Conservation (phyloP, 2,888 invertebrate species). For the Lobophora halterata region DNA sequence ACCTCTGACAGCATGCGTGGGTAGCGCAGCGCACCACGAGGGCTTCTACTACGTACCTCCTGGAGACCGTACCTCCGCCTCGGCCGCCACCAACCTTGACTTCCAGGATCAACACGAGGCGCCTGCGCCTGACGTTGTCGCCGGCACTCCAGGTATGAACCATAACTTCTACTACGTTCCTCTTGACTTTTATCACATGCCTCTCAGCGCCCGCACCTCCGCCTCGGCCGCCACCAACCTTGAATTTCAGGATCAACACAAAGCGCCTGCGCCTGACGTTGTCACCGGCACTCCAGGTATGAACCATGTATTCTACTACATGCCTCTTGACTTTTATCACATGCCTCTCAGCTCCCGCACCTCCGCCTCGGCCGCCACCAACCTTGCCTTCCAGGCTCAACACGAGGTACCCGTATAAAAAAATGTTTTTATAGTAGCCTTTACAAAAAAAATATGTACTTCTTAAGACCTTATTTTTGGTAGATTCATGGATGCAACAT, state of each 20-base stretch:
- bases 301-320: conserved; percentile 73
- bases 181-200: no score
- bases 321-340: no score
- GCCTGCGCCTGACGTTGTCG: conserved; percentile 89
- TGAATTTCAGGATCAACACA: conserved; percentile 78
- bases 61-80: conserved; percentile 81
- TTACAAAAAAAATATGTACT: no score
- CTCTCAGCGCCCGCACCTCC: conserved; percentile 82
- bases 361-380: conserved; percentile 81
- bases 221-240: conserved; percentile 82
- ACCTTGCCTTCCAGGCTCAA: conserved; percentile 81
- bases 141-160: conserved; percentile 84
- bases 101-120: conserved; percentile 77
- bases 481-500: no score
- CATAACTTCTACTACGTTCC: conserved; percentile 79
- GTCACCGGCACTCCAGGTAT: conserved; percentile 86
- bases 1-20: conserved; percentile 89
- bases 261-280: conserved; percentile 87
- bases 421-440: no score
- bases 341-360: conserved; percentile 83
- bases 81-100: conserved; percentile 82
- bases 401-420: conserved; percentile 80
- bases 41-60: conserved; percentile 78
- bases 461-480: no score
- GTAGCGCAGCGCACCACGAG: conserved; percentile 73